These are phyloP conservation scores for Drosophila serrata DNA, from an alignment of 1,140 invertebrate species.

Conservation along the genomic window DNA sequence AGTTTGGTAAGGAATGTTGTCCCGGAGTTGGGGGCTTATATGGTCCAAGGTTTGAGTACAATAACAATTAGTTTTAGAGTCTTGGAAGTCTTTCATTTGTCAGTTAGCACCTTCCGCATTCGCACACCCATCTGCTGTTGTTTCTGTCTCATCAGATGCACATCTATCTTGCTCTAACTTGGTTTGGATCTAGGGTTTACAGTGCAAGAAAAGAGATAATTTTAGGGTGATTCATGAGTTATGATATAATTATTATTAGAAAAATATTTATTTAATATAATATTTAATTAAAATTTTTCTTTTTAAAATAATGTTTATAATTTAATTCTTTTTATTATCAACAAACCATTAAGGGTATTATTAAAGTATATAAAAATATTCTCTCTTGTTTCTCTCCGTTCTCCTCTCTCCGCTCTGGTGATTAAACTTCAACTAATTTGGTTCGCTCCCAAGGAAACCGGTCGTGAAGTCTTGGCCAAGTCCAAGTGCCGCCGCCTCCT, in stretches of 20 bases:
- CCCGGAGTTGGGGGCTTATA: slow-evolving; percentile 3
- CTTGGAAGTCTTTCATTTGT: slow-evolving; percentile 34
- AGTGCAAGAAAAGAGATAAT: not conserved
- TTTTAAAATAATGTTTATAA: not conserved
- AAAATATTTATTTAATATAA: not conserved
- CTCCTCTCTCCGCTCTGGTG: slow-evolving; percentile 45
- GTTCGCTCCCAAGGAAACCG: slow-evolving; percentile 72
- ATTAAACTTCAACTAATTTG: slow-evolving; percentile 80
- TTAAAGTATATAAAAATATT: slow-evolving; percentile 1
- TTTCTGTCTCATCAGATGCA: not conserved
- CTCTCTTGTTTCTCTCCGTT: not conserved
- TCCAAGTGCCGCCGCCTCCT: slow-evolving; percentile 34
- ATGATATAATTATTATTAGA: not conserved
- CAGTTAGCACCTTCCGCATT: slow-evolving; percentile 47
- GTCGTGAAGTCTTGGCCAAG: slow-evolving; percentile 49
- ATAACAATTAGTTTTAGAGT: slow-evolving; percentile 71
- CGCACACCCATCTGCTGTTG: slow-evolving; percentile 3
- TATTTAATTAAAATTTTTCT: not conserved
- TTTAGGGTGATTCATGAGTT: not conserved
- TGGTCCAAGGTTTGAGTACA: slow-evolving; percentile 27
- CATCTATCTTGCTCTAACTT: slow-evolving; percentile 8
- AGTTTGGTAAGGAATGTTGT: slow-evolving; percentile 33
- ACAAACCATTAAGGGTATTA: not conserved
- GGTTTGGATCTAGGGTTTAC: slow-evolving; percentile 34
- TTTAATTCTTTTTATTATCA: not conserved